Evolutionary conservation across 2,797 vertebrate genomes (phyloP).

Genomic region (Acridotheres tristis): DNA sequence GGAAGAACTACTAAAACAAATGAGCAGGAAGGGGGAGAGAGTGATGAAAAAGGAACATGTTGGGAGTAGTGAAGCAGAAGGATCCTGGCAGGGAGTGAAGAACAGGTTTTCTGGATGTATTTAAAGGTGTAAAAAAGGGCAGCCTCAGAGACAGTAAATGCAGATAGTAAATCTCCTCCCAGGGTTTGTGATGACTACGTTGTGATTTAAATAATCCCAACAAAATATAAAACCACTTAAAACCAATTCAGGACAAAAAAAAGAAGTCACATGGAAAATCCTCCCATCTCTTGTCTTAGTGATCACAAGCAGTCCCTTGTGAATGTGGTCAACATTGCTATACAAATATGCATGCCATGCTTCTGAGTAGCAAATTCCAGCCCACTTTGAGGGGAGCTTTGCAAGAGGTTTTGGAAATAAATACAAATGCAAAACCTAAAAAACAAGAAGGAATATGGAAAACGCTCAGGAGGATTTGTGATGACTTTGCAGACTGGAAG

Average conservation of each 20-base stretch:
- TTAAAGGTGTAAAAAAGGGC: background rate
- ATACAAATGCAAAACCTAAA: background rate
- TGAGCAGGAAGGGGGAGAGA: background rate
- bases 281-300: background rate
- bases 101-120: background rate
- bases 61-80: slow-evolving; percentile 20
- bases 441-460: background rate
- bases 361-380: slow-evolving; percentile 12
- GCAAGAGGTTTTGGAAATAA: background rate
- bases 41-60: background rate
- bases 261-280: background rate
- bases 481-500: slow-evolving; percentile 16
- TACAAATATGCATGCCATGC: background rate
- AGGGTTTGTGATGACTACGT: background rate
- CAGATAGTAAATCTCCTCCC: background rate
- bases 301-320: background rate
- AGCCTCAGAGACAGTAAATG: background rate
- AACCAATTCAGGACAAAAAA: background rate
- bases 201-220: background rate
- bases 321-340: background rate
- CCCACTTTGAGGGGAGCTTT: background rate
- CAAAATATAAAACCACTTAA: background rate
- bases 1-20: slow-evolving; percentile 16
- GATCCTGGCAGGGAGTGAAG: background rate
- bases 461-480: background rate